Conservation (phyloP, 2,888 invertebrate species). For the Myopa testacea region DNA sequence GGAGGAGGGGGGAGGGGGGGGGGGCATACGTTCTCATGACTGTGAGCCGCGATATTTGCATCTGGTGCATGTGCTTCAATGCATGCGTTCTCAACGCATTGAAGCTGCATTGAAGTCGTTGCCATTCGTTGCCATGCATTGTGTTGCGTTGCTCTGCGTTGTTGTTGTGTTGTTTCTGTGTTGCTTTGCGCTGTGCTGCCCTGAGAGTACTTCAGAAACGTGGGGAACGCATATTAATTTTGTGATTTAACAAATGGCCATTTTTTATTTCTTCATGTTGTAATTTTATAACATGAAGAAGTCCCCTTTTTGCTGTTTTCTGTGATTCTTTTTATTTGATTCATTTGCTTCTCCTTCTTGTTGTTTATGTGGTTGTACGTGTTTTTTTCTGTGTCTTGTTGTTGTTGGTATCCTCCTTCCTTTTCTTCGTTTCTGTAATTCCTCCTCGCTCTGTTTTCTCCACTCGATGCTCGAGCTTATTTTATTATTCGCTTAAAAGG, state of each 20-base stretch:
- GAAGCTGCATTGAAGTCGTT: no score
- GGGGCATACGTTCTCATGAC: neutral
- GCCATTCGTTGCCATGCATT: neutral
- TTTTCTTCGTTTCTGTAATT: no score
- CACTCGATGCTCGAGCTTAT: no score
- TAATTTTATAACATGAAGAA: neutral
- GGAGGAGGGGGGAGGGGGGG: neutral
- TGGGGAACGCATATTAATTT: neutral
- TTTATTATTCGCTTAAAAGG: no score
- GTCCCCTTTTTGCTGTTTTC: neutral
- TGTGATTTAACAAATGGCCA: neutral
- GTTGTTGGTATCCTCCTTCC: no score
- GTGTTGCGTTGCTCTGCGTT: neutral
- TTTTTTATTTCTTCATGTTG: constrained; percentile 13
- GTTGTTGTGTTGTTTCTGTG: no score
- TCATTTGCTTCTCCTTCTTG: neutral
- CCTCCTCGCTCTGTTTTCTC: no score
- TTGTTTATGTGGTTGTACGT: no score
- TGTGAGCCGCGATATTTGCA: neutral
- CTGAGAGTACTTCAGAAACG: no score
- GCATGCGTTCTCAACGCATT: neutral
- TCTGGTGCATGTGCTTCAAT: neutral
- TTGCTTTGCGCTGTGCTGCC: no score
- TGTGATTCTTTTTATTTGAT: neutral
- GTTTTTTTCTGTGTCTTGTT: no score